These are phyloP conservation scores for Falcunculus frontatus DNA, from an alignment of 2,113 vertebrate species.

Conservation along the genomic window DNA sequence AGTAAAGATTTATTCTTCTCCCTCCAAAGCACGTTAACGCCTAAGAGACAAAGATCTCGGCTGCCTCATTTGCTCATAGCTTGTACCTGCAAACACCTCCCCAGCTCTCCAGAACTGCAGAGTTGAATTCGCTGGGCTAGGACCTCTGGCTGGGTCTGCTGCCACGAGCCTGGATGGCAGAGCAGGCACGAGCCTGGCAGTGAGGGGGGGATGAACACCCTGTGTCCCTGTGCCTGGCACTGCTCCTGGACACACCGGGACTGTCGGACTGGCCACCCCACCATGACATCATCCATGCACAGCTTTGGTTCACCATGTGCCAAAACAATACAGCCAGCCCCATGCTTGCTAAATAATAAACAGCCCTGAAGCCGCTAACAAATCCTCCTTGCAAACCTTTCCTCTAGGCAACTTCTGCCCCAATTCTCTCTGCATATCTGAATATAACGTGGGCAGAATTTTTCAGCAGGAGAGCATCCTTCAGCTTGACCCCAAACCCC, in stretches of 20 bases:
- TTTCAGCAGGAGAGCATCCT: background rate
- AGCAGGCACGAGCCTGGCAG: background rate
- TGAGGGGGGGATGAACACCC: background rate
- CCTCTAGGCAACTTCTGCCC: background rate
- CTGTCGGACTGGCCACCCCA: fast-evolving
- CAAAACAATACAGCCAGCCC: background rate
- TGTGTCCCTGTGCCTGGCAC: background rate
- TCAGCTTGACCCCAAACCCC: background rate
- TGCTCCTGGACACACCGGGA: fast-evolving
- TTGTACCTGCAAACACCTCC: background rate
- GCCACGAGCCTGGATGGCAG: background rate
- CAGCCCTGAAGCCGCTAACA: background rate
- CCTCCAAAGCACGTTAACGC: background rate
- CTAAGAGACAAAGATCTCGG: background rate
- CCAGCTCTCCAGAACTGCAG: background rate
- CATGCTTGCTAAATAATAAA: background rate
- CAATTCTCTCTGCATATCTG: background rate
- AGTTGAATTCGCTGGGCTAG: fast-evolving
- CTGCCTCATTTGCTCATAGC: background rate
- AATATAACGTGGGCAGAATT: background rate
- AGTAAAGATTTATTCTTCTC: background rate
- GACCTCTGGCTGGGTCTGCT: background rate
- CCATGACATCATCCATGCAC: fast-evolving
- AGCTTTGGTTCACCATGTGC: background rate
- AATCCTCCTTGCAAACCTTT: background rate